A percentile compares a stretch with the other conserved stretches of the same genome.
phyloP scores from a whole-genome alignment of 2,888 invertebrate species.

The Erebia epiphron region DNA sequence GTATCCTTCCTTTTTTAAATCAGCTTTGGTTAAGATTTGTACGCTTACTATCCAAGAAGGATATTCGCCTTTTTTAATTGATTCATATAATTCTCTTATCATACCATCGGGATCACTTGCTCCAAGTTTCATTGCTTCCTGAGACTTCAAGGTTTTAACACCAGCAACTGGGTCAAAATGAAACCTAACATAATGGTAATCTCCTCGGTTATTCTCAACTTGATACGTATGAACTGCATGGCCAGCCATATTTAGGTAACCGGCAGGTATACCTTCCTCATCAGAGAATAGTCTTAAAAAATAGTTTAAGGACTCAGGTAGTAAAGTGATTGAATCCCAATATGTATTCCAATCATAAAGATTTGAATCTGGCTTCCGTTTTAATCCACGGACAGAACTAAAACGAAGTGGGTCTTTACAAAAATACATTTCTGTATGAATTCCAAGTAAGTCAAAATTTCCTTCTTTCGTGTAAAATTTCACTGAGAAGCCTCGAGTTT shows the following conservation, averaged over 20 bases:
- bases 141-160: background rate
- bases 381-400: constrained; percentile 95
- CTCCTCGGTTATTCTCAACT: constrained; percentile 87
- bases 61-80: constrained; percentile 87
- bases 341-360: constrained; percentile 94
- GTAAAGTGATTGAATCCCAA: constrained; percentile 94
- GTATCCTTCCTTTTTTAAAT: constrained; percentile 88
- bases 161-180: constrained; percentile 87
- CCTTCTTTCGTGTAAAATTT: constrained; percentile 96
- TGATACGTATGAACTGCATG: constrained; percentile 96
- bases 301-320: constrained; percentile 93
- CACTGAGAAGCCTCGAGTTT: constrained; percentile 93
- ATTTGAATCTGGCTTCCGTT: constrained; percentile 93
- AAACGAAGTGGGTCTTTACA: constrained; percentile 93
- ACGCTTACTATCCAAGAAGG: constrained; percentile 90
- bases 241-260: constrained; percentile 95
- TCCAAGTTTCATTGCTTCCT: background rate
- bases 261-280: constrained; percentile 92
- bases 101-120: background rate
- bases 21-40: constrained; percentile 90
- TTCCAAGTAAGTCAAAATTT: constrained; percentile 94
- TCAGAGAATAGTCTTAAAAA: constrained; percentile 91
- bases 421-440: constrained; percentile 94
- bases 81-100: constrained; percentile 92
- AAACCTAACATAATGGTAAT: constrained; percentile 91